These are phyloP conservation scores for Tor tambroides DNA, from an alignment of 2,113 vertebrate genomes.

Conservation along the genomic window DNA sequence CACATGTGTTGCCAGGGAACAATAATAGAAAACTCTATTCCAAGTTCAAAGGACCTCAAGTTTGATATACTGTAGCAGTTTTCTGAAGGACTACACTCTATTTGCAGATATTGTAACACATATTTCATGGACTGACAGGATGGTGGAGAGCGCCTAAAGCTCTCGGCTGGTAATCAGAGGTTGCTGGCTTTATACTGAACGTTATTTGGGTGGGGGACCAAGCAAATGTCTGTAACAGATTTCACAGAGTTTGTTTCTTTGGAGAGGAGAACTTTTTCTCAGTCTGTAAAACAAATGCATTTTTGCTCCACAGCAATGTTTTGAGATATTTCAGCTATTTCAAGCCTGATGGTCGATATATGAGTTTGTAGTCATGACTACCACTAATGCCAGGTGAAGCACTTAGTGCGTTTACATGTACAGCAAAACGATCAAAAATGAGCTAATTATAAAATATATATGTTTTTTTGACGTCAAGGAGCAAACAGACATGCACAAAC, in stretches of 20 bases:
- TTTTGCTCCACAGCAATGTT: neutral
- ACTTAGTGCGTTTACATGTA: neutral
- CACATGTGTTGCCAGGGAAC: constrained; percentile 73
- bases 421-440: neutral
- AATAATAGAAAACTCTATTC: constrained; percentile 71
- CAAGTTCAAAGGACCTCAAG: constrained; percentile 66
- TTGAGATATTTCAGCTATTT: constrained; percentile 23
- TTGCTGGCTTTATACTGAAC: constrained; percentile 28
- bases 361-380: neutral
- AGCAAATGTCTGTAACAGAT: constrained; percentile 18
- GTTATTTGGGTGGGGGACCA: neutral
- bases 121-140: constrained; percentile 50
- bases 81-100: constrained; percentile 52
- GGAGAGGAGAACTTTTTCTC: neutral
- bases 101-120: constrained; percentile 69
- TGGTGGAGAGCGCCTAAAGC: constrained; percentile 43
- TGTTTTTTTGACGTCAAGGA: neutral
- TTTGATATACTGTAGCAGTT: constrained; percentile 69
- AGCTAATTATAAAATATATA: neutral
- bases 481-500: neutral
- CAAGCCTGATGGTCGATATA: neutral
- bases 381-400: neutral
- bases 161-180: constrained; percentile 36
- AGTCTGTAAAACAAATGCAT: constrained; percentile 3
- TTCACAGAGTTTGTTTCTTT: neutral